Conservation (phyloP, 2,113 vertebrate genomes). For the Nothobranchius furzeri region DNA sequence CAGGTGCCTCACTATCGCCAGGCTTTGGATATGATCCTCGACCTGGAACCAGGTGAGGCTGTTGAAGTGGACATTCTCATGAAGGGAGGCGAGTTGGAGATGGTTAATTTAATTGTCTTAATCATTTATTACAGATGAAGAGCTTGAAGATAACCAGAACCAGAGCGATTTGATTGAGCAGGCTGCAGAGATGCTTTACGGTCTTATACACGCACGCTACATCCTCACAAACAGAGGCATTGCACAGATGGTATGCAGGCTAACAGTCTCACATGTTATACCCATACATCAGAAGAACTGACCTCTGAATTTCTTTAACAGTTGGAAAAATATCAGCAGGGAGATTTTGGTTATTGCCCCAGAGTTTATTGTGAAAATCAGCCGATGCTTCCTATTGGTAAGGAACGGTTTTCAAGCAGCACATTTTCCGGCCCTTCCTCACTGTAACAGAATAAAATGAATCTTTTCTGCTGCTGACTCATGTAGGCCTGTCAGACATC, state of each 20-base stretch:
- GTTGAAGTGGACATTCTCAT: neutral
- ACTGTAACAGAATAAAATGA: neutral
- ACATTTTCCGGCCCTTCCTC: neutral
- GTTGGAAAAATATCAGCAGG: slow-evolving; percentile 95
- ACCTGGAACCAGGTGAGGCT: slow-evolving; percentile 88
- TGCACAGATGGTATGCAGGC: slow-evolving; percentile 87
- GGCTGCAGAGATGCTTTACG: slow-evolving; percentile 93
- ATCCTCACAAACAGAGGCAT: slow-evolving; percentile 95
- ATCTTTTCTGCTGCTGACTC: neutral
- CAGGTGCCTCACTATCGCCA: slow-evolving; percentile 93
- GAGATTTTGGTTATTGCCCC: slow-evolving; percentile 92
- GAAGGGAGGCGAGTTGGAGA: neutral
- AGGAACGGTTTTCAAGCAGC: slow-evolving; percentile 48
- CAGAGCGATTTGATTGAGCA: slow-evolving; percentile 94
- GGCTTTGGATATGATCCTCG: slow-evolving; percentile 92
- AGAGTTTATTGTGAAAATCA: slow-evolving; percentile 95
- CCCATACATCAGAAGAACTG: neutral
- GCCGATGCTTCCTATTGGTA: slow-evolving; percentile 93
- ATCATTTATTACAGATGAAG: slow-evolving; percentile 81
- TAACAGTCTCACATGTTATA: neutral
- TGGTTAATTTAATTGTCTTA: neutral
- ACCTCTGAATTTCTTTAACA: slow-evolving; percentile 44
- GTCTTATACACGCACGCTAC: slow-evolving; percentile 92
- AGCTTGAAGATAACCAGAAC: slow-evolving; percentile 92
- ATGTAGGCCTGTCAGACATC: slow-evolving; percentile 88